A percentile compares a stretch with the other conserved stretches of the same genome.
Conservation (phyloP, 1,140 invertebrate genomes). For the Pogonomyrmex barbatus region DNA sequence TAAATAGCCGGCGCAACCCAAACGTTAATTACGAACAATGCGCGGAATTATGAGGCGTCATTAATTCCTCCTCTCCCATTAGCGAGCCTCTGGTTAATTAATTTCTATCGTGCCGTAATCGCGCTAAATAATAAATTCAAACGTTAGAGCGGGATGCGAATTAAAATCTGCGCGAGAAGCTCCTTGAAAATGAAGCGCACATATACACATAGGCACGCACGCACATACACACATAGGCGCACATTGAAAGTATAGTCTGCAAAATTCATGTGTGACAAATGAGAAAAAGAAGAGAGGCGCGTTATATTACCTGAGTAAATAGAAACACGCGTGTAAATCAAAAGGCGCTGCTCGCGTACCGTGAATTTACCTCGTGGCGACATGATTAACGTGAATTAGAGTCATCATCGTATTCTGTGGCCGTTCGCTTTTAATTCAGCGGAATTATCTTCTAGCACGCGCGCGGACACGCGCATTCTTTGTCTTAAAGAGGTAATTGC, state of each 20-base stretch:
- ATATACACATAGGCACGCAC: no score
- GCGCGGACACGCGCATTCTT: slow-evolving; percentile 12
- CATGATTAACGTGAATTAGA: slow-evolving; percentile 62
- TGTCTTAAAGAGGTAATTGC: slow-evolving; percentile 61
- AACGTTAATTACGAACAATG: not conserved
- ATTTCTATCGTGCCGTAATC: slow-evolving; percentile 4
- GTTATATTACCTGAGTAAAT: not conserved
- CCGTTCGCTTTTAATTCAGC: slow-evolving; percentile 52
- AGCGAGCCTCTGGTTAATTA: not conserved
- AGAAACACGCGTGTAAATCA: slow-evolving; percentile 3
- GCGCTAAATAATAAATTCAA: slow-evolving; percentile 29
- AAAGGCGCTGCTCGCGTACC: slow-evolving; percentile 66
- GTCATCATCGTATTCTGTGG: slow-evolving; percentile 43
- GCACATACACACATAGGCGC: no score
- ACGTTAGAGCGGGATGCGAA: not conserved
- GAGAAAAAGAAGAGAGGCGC: no score
- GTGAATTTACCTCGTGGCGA: slow-evolving; percentile 52
- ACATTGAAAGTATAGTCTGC: not conserved
- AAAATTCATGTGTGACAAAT: not conserved
- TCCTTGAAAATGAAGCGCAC: not conserved
- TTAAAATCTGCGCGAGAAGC: not conserved
- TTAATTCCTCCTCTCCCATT: slow-evolving; percentile 25
- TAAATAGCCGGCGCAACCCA: slow-evolving; percentile 37
- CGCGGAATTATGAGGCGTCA: slow-evolving; percentile 5
- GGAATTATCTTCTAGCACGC: slow-evolving; percentile 32